phyloP scores from a whole-genome alignment of 1,140 invertebrate genomes.

The Zeugodacus cucurbitae region DNA sequence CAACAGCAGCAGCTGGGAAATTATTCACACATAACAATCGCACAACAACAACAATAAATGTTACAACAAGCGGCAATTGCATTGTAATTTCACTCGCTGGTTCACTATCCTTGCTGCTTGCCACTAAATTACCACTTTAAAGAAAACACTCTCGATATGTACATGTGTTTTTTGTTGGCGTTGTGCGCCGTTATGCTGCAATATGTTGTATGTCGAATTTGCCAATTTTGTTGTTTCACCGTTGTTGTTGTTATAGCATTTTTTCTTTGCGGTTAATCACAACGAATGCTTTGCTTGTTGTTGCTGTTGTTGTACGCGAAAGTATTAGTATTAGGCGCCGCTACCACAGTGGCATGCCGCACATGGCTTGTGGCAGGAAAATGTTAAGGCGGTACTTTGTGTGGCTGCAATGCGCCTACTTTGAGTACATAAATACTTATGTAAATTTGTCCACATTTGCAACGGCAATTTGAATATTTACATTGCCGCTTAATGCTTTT shows the following conservation, averaged over 20 bases:
- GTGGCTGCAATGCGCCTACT: neutral
- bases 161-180: neutral
- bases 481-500: neutral
- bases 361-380: neutral
- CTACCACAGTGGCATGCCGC: neutral
- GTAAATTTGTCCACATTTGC: constrained; percentile 12
- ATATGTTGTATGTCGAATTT: constrained; percentile 26
- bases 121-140: neutral
- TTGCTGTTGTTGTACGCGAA: neutral
- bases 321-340: constrained; percentile 15
- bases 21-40: constrained; percentile 27
- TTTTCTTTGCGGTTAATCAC: constrained; percentile 20
- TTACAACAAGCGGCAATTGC: neutral
- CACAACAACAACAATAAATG: neutral
- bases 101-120: constrained; percentile 7
- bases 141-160: neutral
- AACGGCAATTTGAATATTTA: constrained; percentile 7
- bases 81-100: neutral
- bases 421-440: neutral
- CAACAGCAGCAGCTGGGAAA: neutral
- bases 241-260: too few relatives aligned
- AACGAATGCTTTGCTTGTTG: neutral
- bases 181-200: neutral
- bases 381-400: neutral
- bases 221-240: neutral